A percentile compares a stretch with the other conserved stretches of the same genome.
Conservation (phyloP, 2,113 vertebrate species). For the Orthonyx spaldingii region DNA sequence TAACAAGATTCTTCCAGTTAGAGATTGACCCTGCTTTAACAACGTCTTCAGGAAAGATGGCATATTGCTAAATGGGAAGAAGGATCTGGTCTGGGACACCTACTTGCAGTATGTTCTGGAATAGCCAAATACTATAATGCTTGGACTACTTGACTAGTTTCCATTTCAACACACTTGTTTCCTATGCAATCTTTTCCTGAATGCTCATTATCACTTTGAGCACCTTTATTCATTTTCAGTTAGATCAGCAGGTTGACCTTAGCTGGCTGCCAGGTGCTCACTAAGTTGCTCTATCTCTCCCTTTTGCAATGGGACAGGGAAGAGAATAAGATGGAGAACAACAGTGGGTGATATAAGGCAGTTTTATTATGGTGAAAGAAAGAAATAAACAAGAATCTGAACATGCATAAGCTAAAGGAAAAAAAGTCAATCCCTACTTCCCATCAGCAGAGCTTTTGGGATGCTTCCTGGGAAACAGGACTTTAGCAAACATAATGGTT, state of each 20-base stretch:
- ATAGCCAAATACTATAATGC: background rate
- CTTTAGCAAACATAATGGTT: rapidly evolving
- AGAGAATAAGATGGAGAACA: background rate
- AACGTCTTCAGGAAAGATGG: background rate
- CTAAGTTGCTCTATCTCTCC: background rate
- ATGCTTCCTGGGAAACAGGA: background rate
- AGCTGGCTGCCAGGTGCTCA: background rate
- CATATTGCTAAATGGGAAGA: background rate
- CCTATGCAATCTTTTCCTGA: background rate
- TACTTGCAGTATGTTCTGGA: background rate
- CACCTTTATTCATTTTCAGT: background rate
- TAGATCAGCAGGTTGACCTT: background rate
- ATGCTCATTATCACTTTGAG: background rate
- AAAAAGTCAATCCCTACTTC: background rate
- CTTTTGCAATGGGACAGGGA: background rate
- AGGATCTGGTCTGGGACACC: background rate
- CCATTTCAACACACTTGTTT: background rate
- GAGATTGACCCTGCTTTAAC: background rate
- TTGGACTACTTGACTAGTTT: background rate
- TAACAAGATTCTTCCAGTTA: background rate
- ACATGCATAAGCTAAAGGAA: rapidly evolving
- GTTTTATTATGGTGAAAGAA: background rate
- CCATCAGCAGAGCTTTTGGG: background rate
- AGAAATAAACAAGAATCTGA: too few relatives aligned
- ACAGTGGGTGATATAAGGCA: background rate